Evolutionary conservation across 2,113 vertebrate genomes (phyloP).

Genomic region (Globicephala melas): DNA sequence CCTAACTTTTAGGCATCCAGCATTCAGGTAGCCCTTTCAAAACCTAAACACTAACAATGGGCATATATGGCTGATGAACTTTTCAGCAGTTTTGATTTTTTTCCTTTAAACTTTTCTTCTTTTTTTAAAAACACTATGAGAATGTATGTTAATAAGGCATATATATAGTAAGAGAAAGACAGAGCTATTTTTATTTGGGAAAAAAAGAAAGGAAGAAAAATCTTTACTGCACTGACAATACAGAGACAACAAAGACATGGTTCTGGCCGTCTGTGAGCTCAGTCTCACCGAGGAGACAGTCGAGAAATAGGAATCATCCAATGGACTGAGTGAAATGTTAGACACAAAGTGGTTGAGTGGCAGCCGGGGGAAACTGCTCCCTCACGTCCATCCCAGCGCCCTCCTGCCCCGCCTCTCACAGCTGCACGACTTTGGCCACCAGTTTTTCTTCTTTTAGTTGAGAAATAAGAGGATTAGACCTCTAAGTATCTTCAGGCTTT

Average conservation of each 20-base stretch:
- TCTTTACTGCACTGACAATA: not conserved
- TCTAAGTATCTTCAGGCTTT: not conserved
- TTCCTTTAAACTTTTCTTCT: not conserved
- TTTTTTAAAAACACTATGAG: not conserved
- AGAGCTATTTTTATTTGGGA: not conserved
- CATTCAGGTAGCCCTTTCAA: not conserved
- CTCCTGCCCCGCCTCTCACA: too few species aligned
- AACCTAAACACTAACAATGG: not conserved
- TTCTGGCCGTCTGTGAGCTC: not conserved
- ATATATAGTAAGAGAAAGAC: not conserved
- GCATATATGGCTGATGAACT: not conserved
- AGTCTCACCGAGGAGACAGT: not conserved
- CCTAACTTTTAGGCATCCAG: not conserved
- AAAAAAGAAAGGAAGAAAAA: not conserved
- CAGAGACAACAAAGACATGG: not conserved
- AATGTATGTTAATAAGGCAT: not conserved
- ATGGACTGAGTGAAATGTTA: rapidly evolving
- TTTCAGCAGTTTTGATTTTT: not conserved
- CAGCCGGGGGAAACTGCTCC: not conserved
- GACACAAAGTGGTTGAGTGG: not conserved
- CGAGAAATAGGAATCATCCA: not conserved
- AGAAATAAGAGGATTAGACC: not conserved
- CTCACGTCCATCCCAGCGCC: rapidly evolving
- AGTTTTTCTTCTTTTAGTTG: not conserved
- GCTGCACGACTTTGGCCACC: not conserved